phyloP scores from a whole-genome alignment of 2,888 invertebrate genomes.

The Caenorhabditis sinica region DNA sequence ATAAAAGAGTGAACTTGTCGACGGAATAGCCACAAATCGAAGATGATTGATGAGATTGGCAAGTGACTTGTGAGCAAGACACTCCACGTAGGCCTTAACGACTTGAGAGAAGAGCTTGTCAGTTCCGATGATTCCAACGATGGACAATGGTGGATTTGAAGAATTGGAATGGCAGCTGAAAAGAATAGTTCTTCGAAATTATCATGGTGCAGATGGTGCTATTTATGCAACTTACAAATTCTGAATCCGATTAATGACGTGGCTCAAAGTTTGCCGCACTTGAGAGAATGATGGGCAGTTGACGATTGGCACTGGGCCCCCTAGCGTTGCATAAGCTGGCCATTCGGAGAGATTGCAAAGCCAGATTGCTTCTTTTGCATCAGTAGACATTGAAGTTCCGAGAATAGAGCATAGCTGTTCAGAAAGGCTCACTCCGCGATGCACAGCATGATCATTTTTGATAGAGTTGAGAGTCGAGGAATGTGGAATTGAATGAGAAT shows the following conservation, averaged over 20 bases:
- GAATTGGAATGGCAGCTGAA: slow-evolving; percentile 83
- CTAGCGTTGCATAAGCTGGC: slow-evolving; percentile 39
- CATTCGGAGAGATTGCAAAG: slow-evolving; percentile 59
- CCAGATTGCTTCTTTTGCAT: slow-evolving; percentile 57
- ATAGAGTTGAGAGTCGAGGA: slow-evolving; percentile 53
- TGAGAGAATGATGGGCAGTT: slow-evolving; percentile 73
- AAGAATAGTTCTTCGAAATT: neutral
- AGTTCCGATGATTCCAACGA: slow-evolving; percentile 80
- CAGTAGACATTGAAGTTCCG: slow-evolving; percentile 41
- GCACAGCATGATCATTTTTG: slow-evolving; percentile 51
- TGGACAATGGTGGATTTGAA: slow-evolving; percentile 76
- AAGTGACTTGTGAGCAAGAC: slow-evolving; percentile 81
- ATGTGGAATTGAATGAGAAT: slow-evolving; percentile 54
- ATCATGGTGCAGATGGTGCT: neutral
- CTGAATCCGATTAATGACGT: slow-evolving; percentile 80
- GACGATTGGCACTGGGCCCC: slow-evolving; percentile 72
- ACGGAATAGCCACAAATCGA: slow-evolving; percentile 79
- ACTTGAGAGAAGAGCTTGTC: slow-evolving; percentile 80
- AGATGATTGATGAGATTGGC: slow-evolving; percentile 82
- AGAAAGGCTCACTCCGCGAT: slow-evolving; percentile 48
- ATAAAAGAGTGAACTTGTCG: slow-evolving; percentile 76
- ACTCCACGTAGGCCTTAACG: slow-evolving; percentile 81
- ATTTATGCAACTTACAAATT: slow-evolving; percentile 76
- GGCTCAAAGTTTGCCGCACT: slow-evolving; percentile 74
- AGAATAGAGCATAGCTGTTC: slow-evolving; percentile 60